Evolutionary conservation across 2,888 invertebrate genomes (phyloP), one percentile per base, ranked within the genome.

Genomic region (Notocelia uddmanniana): DNA sequence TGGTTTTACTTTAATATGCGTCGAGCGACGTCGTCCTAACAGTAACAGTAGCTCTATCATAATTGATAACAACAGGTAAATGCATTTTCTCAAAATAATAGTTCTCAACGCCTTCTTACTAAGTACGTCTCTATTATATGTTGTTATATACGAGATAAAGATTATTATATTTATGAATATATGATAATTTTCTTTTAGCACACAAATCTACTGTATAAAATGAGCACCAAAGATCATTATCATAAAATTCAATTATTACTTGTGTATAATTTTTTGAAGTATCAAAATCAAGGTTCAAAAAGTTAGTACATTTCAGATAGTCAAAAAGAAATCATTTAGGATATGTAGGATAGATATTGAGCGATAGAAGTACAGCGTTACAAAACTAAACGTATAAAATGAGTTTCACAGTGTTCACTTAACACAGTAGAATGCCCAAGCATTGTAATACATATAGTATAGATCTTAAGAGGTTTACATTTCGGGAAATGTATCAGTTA

Each of bases 1-100:
- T 5, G 8, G 31, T 2, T 31, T 31, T 31, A 31, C 31, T 31
- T 5, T 31, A 31, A 31, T 31, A 31, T 52, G 64, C 72, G 74
- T 37, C 23, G 63, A 59, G 69, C 57, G 15, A 57, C 37, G 23
- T 52, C 37, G 18, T 34, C 55, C 68, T 67, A 81, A 81, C 78
- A 82, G 77, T 83, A 85, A 86, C 83, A 81, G 78, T 82, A 82
- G 85, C 79, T 82, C 81, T 84, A 85, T 48, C 45, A 60, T 60
- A 60, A 45, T 60, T 79, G 74, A 81, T 83, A 88, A 89, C 87
- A 90, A 83, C 82, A 81, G 86, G 87, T 91, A 91, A 92, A 92
- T 90, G 87, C 87, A 86, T 81, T 83, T 85, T 90, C 88, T 86
- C 86, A 90, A 91, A 91, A 90, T 88, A 87, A 89, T 83, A 82